Conservation (phyloP, 1,140 invertebrate species). For the Drosophila virilis region DNA sequence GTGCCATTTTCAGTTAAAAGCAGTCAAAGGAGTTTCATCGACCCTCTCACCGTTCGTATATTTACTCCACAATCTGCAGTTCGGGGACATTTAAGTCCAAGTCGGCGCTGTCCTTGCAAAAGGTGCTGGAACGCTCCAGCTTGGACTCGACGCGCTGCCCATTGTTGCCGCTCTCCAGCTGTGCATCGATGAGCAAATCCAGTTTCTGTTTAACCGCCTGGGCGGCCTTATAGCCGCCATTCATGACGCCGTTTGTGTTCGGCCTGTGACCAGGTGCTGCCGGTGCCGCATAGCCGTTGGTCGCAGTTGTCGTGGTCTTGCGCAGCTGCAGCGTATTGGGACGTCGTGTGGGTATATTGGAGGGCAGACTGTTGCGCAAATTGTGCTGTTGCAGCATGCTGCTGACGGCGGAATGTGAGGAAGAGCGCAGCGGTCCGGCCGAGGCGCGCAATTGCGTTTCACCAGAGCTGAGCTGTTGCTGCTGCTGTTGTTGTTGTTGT, state of each 20-base stretch:
- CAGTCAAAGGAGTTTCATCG: no score
- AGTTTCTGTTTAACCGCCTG: conserved; percentile 78
- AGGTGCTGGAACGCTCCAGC: conserved; percentile 82
- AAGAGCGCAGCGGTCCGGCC: conserved; percentile 69
- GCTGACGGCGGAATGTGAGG: conserved; percentile 78
- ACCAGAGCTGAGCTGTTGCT: conserved; percentile 56
- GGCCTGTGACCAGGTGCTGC: conserved; percentile 13
- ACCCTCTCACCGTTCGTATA: conserved; percentile 8
- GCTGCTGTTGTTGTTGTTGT: conserved; percentile 56
- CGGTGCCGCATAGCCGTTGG: conserved; percentile 27
- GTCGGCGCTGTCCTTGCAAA: conserved; percentile 82
- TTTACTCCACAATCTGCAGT: conserved; percentile 81
- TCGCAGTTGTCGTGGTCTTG: conserved; percentile 61
- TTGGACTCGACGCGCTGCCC: conserved; percentile 71
- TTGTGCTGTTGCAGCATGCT: conserved; percentile 71
- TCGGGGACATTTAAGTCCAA: conserved; percentile 71
- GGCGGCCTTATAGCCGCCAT: conserved; percentile 57
- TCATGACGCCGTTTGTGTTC: conserved; percentile 46
- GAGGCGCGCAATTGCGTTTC: conserved; percentile 65
- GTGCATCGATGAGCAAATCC: conserved; percentile 75
- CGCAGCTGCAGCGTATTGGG: conserved; percentile 81
- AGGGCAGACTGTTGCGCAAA: conserved; percentile 72
- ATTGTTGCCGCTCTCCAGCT: conserved; percentile 31
- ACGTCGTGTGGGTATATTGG: conserved; percentile 78
- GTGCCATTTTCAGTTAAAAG: no score